Conservation (phyloP, 2,797 vertebrate genomes). For the Cryptoprocta ferox region DNA sequence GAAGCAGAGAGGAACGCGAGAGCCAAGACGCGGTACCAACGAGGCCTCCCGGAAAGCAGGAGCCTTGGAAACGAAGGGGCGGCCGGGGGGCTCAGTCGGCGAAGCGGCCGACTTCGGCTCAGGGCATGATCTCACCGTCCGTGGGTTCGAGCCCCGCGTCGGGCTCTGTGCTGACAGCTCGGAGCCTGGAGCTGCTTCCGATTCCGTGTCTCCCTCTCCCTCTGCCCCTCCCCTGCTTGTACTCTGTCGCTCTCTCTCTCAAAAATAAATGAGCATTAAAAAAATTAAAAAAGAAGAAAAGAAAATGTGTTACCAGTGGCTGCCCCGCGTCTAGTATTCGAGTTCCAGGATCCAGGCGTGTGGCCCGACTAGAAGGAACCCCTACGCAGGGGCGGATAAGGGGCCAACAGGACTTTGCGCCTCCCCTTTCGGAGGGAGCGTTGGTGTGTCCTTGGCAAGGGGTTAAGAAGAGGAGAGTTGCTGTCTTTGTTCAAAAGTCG, state of each 20-base stretch:
- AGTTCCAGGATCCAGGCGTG: not conserved
- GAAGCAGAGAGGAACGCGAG: not conserved
- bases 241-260: too few species aligned
- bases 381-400: not conserved
- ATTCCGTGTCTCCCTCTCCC: too few species aligned
- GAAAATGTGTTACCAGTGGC: not conserved
- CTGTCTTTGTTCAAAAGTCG: not conserved
- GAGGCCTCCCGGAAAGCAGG: not conserved
- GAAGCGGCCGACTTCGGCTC: too few species aligned
- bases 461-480: not conserved
- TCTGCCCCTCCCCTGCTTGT: too few species aligned
- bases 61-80: not conserved
- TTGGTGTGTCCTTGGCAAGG: not conserved
- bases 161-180: too few species aligned
- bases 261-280: too few species aligned
- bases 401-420: not conserved
- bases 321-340: too few species aligned
- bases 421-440: not conserved
- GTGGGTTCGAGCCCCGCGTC: too few species aligned
- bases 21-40: not conserved
- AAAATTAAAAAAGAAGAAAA: too few species aligned
- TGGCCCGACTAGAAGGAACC: not conserved
- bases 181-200: too few species aligned
- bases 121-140: too few species aligned
- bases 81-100: too few species aligned